Percentiles rank a stretch among this genome's conserved stretches.
Conservation (phyloP, 2,888 invertebrate species). For the Andrena minutula region DNA sequence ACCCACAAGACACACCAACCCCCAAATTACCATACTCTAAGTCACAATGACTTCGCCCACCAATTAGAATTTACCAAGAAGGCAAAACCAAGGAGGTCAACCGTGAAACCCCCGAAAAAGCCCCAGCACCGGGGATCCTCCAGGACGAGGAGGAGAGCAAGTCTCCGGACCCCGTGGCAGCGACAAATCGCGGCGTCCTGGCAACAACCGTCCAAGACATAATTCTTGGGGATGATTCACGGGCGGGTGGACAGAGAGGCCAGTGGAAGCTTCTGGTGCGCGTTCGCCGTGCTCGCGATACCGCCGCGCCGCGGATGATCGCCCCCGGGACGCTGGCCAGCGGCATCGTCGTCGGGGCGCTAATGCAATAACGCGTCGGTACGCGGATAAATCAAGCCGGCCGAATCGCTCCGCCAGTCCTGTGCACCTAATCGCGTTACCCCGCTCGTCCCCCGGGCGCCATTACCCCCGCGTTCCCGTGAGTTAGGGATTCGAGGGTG, state of each 20-base stretch:
- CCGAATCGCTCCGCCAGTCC: conserved; percentile 73
- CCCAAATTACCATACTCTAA: too few relatives aligned
- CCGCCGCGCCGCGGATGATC: conserved; percentile 35
- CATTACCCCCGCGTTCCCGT: conserved; percentile 70
- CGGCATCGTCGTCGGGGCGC: conserved; percentile 74
- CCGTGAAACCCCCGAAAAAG: background rate
- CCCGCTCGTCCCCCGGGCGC: conserved; percentile 78
- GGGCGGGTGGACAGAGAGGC: conserved; percentile 64
- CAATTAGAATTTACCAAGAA: too few relatives aligned
- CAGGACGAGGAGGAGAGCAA: background rate
- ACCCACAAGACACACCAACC: too few relatives aligned
- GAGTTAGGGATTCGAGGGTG: background rate
- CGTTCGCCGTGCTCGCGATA: conserved; percentile 40
- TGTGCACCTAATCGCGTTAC: conserved; percentile 81
- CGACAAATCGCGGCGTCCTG: conserved; percentile 63
- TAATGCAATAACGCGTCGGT: conserved; percentile 83
- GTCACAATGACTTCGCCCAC: too few relatives aligned
- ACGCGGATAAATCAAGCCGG: conserved; percentile 82
- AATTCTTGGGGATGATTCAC: conserved; percentile 78
- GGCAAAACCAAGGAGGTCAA: too few relatives aligned
- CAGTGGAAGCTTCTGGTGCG: conserved; percentile 45
- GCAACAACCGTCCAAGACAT: conserved; percentile 68
- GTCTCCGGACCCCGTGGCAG: background rate
- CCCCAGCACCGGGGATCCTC: background rate
- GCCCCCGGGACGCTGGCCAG: conserved; percentile 59